Base-by-base conservation (phyloP, 2,113 vertebrate genomes). In the Leptocoma aspasia region DNA sequence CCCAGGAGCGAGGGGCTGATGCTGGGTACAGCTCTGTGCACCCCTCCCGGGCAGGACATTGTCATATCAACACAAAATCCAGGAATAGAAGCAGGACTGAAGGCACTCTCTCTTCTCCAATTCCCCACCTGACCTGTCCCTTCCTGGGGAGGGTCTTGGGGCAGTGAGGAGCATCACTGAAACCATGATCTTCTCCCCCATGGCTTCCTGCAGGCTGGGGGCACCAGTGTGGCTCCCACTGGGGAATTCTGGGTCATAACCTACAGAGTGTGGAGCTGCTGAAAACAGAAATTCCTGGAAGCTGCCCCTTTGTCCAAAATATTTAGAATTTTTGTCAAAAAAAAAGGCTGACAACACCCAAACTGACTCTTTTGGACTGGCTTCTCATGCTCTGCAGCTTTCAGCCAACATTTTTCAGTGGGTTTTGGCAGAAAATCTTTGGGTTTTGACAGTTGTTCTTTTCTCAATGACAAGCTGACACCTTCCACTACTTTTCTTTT, bases 381-480 rank as follows among this genome's bases (percentile, higher is more conserved):
- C 66, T 95, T 89, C 66, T 96, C 12, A 5, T 16, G 28, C 69
- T 56, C 86, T 72, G 52, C 69, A 63, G 75, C 33, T 88, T 73
- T 33, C 89, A 94, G 94, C 93, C 94, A 96, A 84, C 73, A 44
- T 31, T 85, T 91, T 79, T 94, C 90, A 91, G 44, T 53, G 64
- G 68, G 60, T 96, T 97, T 96, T 94, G 95, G 92, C 94, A 96
- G 89, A 53, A 92, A 92, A 86, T 86, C 89, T 75, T 71, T 79
- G 83, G 92, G 83, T 94, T 96, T 96, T 95, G 95, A 95, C 93
- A 95, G 93, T 93, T 93, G 93, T 91, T 95, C 92, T 95, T 97
- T 97, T 96, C 91, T 91, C 86, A 52, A 68, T 9, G 86, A 93
- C 86, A 94, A 96, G 88, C 89, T 94, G 93, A 93, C 87, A 80